Evolutionary conservation across 30 jellyfish, hydroid and myxozoan genomes (phyloP).

Genomic region (Nemopilema nomurai): DNA sequence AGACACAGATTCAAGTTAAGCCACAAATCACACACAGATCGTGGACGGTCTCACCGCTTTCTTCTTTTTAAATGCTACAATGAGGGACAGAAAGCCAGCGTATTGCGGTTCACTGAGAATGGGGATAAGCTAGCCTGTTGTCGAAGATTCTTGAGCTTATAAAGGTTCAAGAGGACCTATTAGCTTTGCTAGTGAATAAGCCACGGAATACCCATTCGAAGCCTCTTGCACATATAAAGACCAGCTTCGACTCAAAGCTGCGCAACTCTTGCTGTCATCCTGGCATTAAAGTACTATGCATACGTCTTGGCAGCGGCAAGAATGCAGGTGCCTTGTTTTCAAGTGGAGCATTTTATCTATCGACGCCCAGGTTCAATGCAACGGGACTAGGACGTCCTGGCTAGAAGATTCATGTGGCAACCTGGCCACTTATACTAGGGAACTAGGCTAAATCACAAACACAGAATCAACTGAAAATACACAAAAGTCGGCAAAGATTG

Average conservation of each 20-base stretch:
- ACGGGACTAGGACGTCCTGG: no score
- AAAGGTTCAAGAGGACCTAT: neutral
- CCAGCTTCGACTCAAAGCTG: neutral
- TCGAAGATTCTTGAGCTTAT: constrained; percentile 27
- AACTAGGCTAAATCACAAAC: no score
- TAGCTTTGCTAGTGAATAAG: neutral
- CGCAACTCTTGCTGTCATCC: neutral
- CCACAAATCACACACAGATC: neutral
- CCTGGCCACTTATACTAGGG: no score
- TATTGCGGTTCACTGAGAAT: constrained; percentile 12
- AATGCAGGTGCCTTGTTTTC: no score
- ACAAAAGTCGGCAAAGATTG: no score
- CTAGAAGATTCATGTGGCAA: no score
- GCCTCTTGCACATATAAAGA: neutral
- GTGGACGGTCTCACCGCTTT: neutral
- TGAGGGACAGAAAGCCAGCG: neutral
- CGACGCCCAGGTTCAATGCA: no score
- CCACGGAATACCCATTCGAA: constrained; percentile 2
- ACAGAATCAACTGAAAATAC: no score
- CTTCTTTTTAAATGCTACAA: neutral
- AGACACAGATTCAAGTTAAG: neutral
- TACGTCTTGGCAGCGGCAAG: no score
- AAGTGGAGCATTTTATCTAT: no score
- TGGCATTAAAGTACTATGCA: neutral
- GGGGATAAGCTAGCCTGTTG: constrained; percentile 27